These are phyloP conservation scores for Sebastes trivittatus DNA, from an alignment of 2,797 vertebrate genomes.

Conservation along the genomic window DNA sequence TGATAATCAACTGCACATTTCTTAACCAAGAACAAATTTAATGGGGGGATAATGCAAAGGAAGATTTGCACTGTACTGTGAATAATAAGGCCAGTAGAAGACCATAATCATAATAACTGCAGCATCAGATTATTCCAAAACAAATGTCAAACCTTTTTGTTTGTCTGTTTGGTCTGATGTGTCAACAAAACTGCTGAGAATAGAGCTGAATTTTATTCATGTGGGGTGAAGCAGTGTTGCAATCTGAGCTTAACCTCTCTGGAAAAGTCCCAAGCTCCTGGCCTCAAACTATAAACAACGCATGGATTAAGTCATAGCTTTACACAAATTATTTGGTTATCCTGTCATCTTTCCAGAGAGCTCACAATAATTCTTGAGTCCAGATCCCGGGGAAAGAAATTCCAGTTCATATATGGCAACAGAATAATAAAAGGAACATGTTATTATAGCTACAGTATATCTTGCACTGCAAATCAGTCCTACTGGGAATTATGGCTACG, in stretches of 20 bases:
- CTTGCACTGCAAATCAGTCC: neutral
- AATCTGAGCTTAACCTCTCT: constrained; percentile 48
- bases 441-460: neutral
- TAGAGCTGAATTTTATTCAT: constrained; percentile 23
- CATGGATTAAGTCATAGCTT: constrained; percentile 57
- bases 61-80: neutral
- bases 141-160: neutral
- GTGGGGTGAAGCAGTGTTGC: constrained; percentile 35
- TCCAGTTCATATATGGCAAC: constrained; percentile 59
- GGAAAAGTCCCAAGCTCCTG: constrained; percentile 40
- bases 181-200: constrained; percentile 33
- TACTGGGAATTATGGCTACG: neutral
- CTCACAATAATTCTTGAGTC: constrained; percentile 50
- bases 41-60: neutral
- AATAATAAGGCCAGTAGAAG: neutral
- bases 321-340: constrained; percentile 64
- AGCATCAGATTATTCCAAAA: constrained; percentile 3
- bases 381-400: constrained; percentile 34
- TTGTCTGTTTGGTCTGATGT: neutral
- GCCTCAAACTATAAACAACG: constrained; percentile 62
- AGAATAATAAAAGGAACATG: neutral
- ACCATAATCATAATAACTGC: neutral
- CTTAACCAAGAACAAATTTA: neutral
- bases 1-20: neutral
- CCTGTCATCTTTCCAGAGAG: constrained; percentile 64